Evolutionary conservation across 2,797 vertebrate genomes (phyloP), one percentile per base, ranked within the genome.

Genomic region (Malacoctenus gilli): DNA sequence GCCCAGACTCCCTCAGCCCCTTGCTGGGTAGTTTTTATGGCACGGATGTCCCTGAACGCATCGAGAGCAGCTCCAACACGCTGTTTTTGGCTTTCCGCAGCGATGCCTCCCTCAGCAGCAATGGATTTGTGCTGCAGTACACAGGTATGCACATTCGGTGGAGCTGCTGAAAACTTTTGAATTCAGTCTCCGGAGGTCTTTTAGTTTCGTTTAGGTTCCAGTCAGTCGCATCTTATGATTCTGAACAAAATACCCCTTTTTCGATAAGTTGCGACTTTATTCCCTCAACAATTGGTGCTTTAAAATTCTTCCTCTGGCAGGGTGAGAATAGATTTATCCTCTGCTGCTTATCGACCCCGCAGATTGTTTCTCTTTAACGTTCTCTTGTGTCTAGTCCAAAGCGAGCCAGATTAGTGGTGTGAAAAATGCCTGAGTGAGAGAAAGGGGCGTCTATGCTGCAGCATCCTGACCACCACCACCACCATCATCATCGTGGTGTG

Each of bases 11-110:
- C 0, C 93, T 97, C 68, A 96, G 95, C 79, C 93, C 95, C 2
- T 89, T 99, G 65, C 89, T 99, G 30, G 97, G 97, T 18, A 99
- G 97, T 79, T 99, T 97, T 76, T 98, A 96, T 0, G 97, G 97
- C 41, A 94, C 92, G 1, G 96, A 98, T 20, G 89, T 96, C 10
- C 97, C 97, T 0, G 90, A 94, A 38, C 93, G 91, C 63, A 98
- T 99, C 0, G 97, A 99, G 81, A 99, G 97, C 91, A 97, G 95
- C 88, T 94, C 94, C 85, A 97, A 96, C 87, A 96, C 76, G 0
- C 94, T 99, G 16, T 99, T 98, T 88, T 84, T 99, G 9, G 97
- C 97, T 5, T 99, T 99, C 85, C 95, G 96, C 22, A 99, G 97
- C 0, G 97, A 99, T 0, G 97, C 96, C 0, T 98, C 96, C 0